phyloP scores from a whole-genome alignment of 2,888 invertebrate species.

The Pollenia griseotomentosa region DNA sequence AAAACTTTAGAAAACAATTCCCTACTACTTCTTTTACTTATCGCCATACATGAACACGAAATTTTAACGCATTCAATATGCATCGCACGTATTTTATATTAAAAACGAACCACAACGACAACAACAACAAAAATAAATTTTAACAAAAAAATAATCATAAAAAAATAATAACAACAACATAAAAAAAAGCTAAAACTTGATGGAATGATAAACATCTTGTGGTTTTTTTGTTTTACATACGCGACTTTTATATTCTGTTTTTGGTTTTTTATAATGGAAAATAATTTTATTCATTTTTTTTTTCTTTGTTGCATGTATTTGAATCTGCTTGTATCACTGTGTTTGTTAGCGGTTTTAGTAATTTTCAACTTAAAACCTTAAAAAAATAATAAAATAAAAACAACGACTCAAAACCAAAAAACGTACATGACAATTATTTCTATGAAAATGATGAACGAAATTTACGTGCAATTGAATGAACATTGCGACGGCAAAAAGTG shows the following conservation, averaged over 20 bases:
- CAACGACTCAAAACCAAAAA: slow-evolving; percentile 42
- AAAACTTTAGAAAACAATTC: not conserved
- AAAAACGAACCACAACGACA: slow-evolving; percentile 41
- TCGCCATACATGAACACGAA: slow-evolving; percentile 17
- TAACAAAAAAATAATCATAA: slow-evolving; percentile 53
- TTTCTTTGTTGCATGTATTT: not conserved
- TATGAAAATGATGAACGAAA: slow-evolving; percentile 69
- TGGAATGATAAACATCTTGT: slow-evolving; percentile 70
- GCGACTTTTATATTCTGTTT: slow-evolving; percentile 44
- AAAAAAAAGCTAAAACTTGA: slow-evolving; percentile 33
- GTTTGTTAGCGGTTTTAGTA: slow-evolving; percentile 68
- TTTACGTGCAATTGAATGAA: slow-evolving; percentile 68
- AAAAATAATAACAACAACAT: slow-evolving; percentile 30
- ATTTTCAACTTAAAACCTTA: slow-evolving; percentile 51
- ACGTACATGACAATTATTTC: slow-evolving; percentile 65
- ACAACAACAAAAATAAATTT: slow-evolving; percentile 16
- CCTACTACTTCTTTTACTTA: not conserved
- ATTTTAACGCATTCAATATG: slow-evolving; percentile 53
- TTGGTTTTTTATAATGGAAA: slow-evolving; percentile 43
- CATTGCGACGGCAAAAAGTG: slow-evolving; percentile 3
- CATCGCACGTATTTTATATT: slow-evolving; percentile 69
- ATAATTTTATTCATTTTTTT: slow-evolving; percentile 9
- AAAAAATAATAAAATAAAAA: slow-evolving; percentile 24
- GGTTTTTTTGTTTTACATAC: slow-evolving; percentile 60
- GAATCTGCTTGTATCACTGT: not conserved